These are phyloP conservation scores for Delia radicum DNA, from an alignment of 1,140 invertebrate genomes.

Conservation along the genomic window DNA sequence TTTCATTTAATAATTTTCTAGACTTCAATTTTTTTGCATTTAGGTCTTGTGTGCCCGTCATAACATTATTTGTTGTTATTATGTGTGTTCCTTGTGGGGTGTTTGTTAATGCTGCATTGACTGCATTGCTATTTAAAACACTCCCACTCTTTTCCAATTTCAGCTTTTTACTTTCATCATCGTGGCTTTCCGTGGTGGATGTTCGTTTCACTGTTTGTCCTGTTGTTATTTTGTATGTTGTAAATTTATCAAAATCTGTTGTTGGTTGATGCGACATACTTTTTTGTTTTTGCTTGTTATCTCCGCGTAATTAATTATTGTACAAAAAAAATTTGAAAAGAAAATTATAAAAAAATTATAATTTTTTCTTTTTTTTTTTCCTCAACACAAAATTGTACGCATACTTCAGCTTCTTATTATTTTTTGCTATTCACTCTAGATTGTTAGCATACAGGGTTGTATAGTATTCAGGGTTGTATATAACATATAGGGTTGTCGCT, in stretches of 20 bases:
- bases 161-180: slow-evolving; percentile 16
- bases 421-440: too few relatives aligned
- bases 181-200: slow-evolving; percentile 16
- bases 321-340: not conserved
- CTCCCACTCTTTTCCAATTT: slow-evolving; percentile 21
- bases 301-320: not conserved
- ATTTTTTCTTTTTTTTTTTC: not conserved
- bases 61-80: not conserved
- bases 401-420: not conserved
- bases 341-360: slow-evolving; percentile 6
- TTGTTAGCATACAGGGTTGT: too few relatives aligned
- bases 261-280: slow-evolving; percentile 12
- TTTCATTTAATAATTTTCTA: not conserved
- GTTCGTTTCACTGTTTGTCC: slow-evolving; percentile 3
- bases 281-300: not conserved
- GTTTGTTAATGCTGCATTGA: not conserved
- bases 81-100: not conserved
- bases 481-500: too few relatives aligned
- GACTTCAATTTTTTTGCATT: not conserved
- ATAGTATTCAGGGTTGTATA: too few relatives aligned
- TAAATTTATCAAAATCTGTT: slow-evolving; percentile 15
- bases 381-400: not conserved
- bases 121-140: not conserved
- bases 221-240: slow-evolving; percentile 4
- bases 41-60: not conserved